phyloP scores from a whole-genome alignment of 1,140 invertebrate species.

The Meloidogyne floridensis region DNA sequence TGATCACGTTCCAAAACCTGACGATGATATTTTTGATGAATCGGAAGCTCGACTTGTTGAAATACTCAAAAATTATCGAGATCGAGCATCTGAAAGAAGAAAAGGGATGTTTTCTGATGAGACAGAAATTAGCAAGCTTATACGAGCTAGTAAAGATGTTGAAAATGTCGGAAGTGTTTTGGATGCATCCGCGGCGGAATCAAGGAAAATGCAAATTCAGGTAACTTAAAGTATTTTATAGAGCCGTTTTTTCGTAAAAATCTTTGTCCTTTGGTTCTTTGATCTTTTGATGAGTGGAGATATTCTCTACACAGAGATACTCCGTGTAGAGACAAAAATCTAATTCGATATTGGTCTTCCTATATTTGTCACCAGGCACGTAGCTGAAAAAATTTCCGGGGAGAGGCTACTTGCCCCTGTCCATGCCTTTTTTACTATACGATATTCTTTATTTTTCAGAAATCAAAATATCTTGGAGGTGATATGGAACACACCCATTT shows the following conservation, averaged over 20 bases:
- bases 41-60: slow-evolving; percentile 52
- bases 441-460: slow-evolving; percentile 71
- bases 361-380: not conserved
- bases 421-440: too few relatives aligned
- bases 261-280: too few relatives aligned
- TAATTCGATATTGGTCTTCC: too few relatives aligned
- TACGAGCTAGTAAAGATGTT: slow-evolving; percentile 29
- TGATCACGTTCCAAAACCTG: not conserved
- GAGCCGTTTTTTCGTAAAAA: not conserved
- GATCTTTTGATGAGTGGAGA: too few relatives aligned
- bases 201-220: slow-evolving; percentile 19
- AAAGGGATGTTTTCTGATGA: slow-evolving; percentile 73
- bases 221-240: slow-evolving; percentile 3
- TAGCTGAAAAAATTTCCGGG: too few relatives aligned
- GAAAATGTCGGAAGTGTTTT: slow-evolving; percentile 13
- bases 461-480: slow-evolving; percentile 99
- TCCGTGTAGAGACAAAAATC: too few relatives aligned
- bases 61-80: slow-evolving; percentile 61
- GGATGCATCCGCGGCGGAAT: slow-evolving; percentile 1
- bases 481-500: slow-evolving; percentile 99
- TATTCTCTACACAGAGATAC: too few relatives aligned
- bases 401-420: too few relatives aligned
- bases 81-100: slow-evolving; percentile 81
- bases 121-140: slow-evolving; percentile 23
- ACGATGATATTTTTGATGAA: slow-evolving; percentile 54